A percentile compares a stretch with the other conserved stretches of the same genome.
Evolutionary conservation across 2,113 vertebrate species (phyloP).

Genomic region (Siniperca knerii): DNA sequence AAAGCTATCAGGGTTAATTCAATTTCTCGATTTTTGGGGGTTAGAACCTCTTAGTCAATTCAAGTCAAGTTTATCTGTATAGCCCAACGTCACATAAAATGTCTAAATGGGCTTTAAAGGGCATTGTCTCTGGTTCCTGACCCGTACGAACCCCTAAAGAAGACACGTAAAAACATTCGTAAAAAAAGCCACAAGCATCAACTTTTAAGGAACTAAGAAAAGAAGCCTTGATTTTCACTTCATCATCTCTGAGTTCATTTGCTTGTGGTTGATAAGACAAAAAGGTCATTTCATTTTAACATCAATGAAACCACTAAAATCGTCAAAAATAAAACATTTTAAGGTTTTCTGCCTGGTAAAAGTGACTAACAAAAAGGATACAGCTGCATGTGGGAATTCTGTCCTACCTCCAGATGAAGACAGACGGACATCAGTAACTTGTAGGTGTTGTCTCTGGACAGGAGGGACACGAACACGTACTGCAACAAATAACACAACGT

Average conservation of each 20-base stretch:
- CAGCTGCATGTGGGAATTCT: background rate
- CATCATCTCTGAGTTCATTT: background rate
- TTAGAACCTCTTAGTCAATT: background rate
- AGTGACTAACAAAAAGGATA: background rate
- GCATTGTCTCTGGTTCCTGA: too few species aligned
- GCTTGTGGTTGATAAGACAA: background rate
- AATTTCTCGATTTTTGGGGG: background rate
- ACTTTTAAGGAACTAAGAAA: background rate
- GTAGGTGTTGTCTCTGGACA: slow-evolving; percentile 95
- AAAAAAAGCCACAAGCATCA: background rate
- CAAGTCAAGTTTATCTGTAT: background rate
- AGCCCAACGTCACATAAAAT: too few species aligned
- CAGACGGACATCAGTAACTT: slow-evolving; percentile 92
- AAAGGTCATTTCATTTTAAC: background rate
- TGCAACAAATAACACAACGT: slow-evolving; percentile 70
- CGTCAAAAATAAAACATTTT: background rate
- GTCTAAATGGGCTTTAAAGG: too few species aligned
- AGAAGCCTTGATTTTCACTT: background rate
- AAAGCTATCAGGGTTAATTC: background rate
- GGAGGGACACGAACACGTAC: slow-evolving; percentile 94
- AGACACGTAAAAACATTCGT: too few species aligned
- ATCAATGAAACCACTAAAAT: background rate
- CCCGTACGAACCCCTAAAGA: background rate
- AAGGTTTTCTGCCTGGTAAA: background rate
- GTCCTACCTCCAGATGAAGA: slow-evolving; percentile 89